Percentiles rank a stretch among this genome's conserved stretches.
Conservation (phyloP, 2,888 invertebrate species). For the Agrypnus murinus region DNA sequence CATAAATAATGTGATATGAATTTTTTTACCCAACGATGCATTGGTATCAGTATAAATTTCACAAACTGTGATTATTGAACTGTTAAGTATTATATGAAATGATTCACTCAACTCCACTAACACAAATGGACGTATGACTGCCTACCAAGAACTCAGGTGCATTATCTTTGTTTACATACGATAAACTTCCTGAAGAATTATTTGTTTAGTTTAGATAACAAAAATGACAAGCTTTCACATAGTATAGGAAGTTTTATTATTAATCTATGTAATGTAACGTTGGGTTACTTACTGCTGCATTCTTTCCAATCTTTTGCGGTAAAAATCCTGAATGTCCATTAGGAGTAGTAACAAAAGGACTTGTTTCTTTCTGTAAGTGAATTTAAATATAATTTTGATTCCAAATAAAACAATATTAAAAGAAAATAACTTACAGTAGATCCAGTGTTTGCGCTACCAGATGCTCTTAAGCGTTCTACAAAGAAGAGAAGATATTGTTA, state of each 20-base stretch:
- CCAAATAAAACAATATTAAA: slow-evolving; percentile 19
- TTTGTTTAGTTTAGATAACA: slow-evolving; percentile 36
- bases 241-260: not conserved
- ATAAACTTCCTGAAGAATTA: slow-evolving; percentile 27
- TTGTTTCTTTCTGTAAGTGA: slow-evolving; percentile 77
- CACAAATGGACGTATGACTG: not conserved
- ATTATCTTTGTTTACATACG: slow-evolving; percentile 39
- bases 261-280: too few species aligned
- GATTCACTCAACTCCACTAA: not conserved
- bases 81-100: not conserved
- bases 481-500: slow-evolving; percentile 51
- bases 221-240: not conserved
- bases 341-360: slow-evolving; percentile 90
- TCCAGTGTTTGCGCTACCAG: slow-evolving; percentile 73
- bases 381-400: slow-evolving; percentile 41
- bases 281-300: slow-evolving; percentile 69
- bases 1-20: too few species aligned
- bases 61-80: too few species aligned
- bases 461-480: slow-evolving; percentile 77
- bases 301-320: slow-evolving; percentile 93
- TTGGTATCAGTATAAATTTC: too few species aligned
- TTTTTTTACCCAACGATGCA: too few species aligned
- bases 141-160: slow-evolving; percentile 26
- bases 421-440: slow-evolving; percentile 69
- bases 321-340: slow-evolving; percentile 95